These are phyloP conservation scores for Hirundichthys speculiger DNA, from an alignment of 2,113 vertebrate species.

Conservation along the genomic window DNA sequence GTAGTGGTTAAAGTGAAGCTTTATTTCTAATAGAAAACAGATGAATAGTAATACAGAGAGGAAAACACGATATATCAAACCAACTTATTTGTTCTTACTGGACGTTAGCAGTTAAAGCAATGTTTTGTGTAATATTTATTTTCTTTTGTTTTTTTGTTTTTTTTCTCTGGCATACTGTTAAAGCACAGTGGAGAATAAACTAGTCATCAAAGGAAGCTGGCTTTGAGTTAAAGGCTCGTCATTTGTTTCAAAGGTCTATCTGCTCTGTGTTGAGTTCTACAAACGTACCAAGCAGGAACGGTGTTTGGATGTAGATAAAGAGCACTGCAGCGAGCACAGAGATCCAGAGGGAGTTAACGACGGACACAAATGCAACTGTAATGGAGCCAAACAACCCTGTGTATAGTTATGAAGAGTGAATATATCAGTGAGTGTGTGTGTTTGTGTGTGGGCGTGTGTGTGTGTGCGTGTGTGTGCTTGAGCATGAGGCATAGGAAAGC, in stretches of 20 bases:
- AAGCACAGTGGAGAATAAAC: constrained; percentile 15
- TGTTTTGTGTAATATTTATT: too few relatives aligned
- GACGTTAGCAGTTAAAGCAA: too few relatives aligned
- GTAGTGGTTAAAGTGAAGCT: constrained; percentile 8
- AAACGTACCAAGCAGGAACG: constrained; percentile 51
- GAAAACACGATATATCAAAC: background rate
- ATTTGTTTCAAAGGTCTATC: constrained; percentile 60
- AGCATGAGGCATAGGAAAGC: constrained; percentile 50
- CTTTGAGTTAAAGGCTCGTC: constrained; percentile 40
- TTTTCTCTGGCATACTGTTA: constrained; percentile 5
- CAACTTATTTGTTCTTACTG: too few relatives aligned
- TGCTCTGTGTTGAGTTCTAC: constrained; percentile 56
- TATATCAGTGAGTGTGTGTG: constrained; percentile 14
- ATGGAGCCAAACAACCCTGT: constrained; percentile 53
- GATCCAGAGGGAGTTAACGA: constrained; percentile 45
- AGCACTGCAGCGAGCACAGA: constrained; percentile 21
- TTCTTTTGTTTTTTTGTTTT: background rate
- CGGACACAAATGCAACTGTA: constrained; percentile 33
- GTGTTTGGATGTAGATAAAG: constrained; percentile 60
- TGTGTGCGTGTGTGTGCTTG: constrained; percentile 18
- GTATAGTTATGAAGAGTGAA: constrained; percentile 37
- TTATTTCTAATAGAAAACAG: constrained; percentile 7
- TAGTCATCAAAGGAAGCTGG: constrained; percentile 25
- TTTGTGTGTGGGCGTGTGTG: constrained; percentile 26
- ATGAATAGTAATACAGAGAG: background rate